Conservation (phyloP, 1,140 invertebrate species). For the Bradynema listronoti region DNA sequence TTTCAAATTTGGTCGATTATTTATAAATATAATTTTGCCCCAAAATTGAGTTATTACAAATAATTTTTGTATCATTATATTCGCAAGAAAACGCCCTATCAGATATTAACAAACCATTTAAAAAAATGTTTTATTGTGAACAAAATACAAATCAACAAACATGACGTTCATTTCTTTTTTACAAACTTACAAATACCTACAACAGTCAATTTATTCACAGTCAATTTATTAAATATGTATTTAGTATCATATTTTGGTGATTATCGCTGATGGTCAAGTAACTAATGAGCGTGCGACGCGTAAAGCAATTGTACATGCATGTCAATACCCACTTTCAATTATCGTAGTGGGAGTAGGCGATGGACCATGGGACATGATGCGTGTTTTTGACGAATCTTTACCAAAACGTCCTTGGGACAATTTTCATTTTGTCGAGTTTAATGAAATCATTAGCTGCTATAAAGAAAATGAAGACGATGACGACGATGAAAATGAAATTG, state of each 20-base stretch:
- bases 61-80: no score
- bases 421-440: constrained; percentile 64
- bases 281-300: constrained; percentile 60
- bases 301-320: constrained; percentile 63
- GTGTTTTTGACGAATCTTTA: constrained; percentile 61
- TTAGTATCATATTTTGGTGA: constrained; percentile 63
- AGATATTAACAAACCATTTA: no score
- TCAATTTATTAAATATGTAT: no score
- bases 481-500: constrained; percentile 20
- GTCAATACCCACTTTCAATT: constrained; percentile 62
- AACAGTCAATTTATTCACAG: no score
- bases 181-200: no score
- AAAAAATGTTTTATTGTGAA: no score
- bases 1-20: no score
- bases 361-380: constrained; percentile 63
- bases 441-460: constrained; percentile 59
- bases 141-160: no score
- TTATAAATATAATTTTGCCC: no score
- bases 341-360: constrained; percentile 64
- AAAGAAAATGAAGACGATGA: constrained; percentile 23
- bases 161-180: no score
- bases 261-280: constrained; percentile 63
- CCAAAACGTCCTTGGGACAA: constrained; percentile 63
- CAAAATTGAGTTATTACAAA: no score
- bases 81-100: no score